phyloP scores from a whole-genome alignment of 2,888 invertebrate genomes.

The Aplocera efformata region DNA sequence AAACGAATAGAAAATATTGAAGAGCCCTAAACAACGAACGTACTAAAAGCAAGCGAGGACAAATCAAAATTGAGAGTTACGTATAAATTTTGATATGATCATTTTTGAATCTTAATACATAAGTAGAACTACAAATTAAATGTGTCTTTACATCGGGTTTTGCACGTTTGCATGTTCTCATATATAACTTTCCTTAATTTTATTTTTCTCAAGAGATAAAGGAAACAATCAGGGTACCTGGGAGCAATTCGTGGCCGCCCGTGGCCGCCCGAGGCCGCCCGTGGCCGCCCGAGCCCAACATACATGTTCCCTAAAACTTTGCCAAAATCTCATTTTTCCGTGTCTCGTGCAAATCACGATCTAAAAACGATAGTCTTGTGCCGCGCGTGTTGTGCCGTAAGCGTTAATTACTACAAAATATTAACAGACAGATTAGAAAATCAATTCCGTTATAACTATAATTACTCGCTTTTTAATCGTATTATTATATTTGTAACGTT shows the following conservation, averaged over 20 bases:
- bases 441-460: constrained; percentile 46
- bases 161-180: constrained; percentile 15
- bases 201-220: too few relatives aligned
- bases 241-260: too few relatives aligned
- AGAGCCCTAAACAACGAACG: constrained; percentile 44
- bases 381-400: constrained; percentile 53
- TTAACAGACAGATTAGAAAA: constrained; percentile 39
- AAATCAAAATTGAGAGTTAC: constrained; percentile 57
- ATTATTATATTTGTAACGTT: constrained; percentile 13
- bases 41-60: constrained; percentile 64
- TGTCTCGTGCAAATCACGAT: constrained; percentile 19
- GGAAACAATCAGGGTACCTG: too few relatives aligned
- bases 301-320: too few relatives aligned
- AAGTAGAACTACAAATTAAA: constrained; percentile 52
- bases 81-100: constrained; percentile 79
- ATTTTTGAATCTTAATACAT: constrained; percentile 58
- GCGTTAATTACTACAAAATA: constrained; percentile 40
- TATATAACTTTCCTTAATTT: too few relatives aligned
- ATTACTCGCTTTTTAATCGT: constrained; percentile 23
- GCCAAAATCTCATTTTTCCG: too few relatives aligned
- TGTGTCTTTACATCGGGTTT: constrained; percentile 31
- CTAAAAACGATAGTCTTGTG: constrained; percentile 38
- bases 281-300: too few relatives aligned
- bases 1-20: constrained; percentile 53
- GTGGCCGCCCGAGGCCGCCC: too few relatives aligned